Percentiles rank a stretch among this genome's conserved stretches.
These are phyloP conservation scores for Zaprionus lineosus DNA, from an alignment of 2,888 invertebrate genomes.

Conservation along the genomic window DNA sequence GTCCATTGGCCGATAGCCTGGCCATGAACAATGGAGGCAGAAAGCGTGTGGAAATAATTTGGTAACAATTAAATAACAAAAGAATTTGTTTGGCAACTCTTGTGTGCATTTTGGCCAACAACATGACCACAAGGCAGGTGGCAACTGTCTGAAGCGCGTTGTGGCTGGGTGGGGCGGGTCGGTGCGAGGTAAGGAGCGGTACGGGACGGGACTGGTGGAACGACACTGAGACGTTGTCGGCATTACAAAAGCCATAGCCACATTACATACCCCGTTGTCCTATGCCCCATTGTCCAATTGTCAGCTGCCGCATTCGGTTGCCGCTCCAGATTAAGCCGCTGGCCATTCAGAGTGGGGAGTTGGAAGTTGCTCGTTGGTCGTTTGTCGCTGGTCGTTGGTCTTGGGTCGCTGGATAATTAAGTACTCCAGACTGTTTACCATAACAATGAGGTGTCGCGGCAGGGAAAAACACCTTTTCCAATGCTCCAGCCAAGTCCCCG, in stretches of 20 bases:
- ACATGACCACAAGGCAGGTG: slow-evolving; percentile 35
- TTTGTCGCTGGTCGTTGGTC: too few relatives aligned
- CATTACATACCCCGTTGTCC: slow-evolving; percentile 12
- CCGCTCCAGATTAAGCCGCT: slow-evolving; percentile 71
- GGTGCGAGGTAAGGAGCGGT: too few relatives aligned
- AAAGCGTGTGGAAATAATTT: slow-evolving; percentile 79
- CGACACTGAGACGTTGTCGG: too few relatives aligned
- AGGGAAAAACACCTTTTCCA: slow-evolving; percentile 71
- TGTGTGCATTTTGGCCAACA: slow-evolving; percentile 74
- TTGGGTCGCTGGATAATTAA: too few relatives aligned
- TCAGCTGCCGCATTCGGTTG: slow-evolving; percentile 28
- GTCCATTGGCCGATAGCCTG: slow-evolving; percentile 18
- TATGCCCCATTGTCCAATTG: slow-evolving; percentile 51
- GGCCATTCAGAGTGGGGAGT: too few relatives aligned
- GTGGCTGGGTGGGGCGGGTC: too few relatives aligned
- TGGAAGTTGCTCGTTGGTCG: too few relatives aligned
- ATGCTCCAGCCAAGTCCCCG: slow-evolving; percentile 25
- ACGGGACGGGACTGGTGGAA: too few relatives aligned
- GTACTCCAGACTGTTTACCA: slow-evolving; percentile 74
- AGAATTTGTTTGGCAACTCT: slow-evolving; percentile 80
- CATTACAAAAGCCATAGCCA: slow-evolving; percentile 49
- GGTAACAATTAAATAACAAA: slow-evolving; percentile 79
- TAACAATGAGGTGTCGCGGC: slow-evolving; percentile 69
- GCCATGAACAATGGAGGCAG: slow-evolving; percentile 37
- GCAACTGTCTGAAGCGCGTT: slow-evolving; percentile 38